Evolutionary conservation across 2,888 invertebrate species (phyloP), one percentile per base, ranked within the genome.

Genomic region (Boloria euphrosyne): DNA sequence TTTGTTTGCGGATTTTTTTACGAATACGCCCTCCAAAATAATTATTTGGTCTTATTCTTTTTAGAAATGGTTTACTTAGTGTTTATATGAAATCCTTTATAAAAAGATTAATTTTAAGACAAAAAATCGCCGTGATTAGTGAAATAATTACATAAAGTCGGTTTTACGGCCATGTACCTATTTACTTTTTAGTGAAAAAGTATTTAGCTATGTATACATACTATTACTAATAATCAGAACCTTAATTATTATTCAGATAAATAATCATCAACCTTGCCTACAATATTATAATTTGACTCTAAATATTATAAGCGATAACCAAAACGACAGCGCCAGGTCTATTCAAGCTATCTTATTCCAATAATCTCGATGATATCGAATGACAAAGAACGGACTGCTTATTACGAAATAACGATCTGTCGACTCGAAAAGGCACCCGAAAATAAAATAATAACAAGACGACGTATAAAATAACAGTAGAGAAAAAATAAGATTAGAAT

Each of bases 311-410:
- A 83, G 78, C 78, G 76, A 79, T 80, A 82, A 82, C 76, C 76
- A 76, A 83, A 82, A 69, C 76, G 84, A 85, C 83, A 87, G 86
- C 88, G 86, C 86, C 86, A 82, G 79, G 78, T 73, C 76, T 76
- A 83, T 79, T 78, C 79, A 73, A 78, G 80, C 83, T 82, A 90
- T 87, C 86, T 81, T 76, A 73, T 74, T 72, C 76, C 74, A 76
- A 79, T 80, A 79, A 87, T 88, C 86, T 85, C 77, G 70, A 86
- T 84, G 88, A 89, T 90, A 91, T 92, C 91, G 79, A 79, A 90
- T 91, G 89, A 87, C 91, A 89, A 87, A 87, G 87, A 87, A 91
- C 86, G 84, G 84, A 80, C 88, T 89, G 89, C 91, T 90, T 91
- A 91, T 90, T 87, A 88, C 85, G 76, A 87, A 88, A 87, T 90